Evolutionary conservation across 2,113 vertebrate species (phyloP), one percentile per base, ranked within the genome.

Genomic region (Stigmatopora nigra): DNA sequence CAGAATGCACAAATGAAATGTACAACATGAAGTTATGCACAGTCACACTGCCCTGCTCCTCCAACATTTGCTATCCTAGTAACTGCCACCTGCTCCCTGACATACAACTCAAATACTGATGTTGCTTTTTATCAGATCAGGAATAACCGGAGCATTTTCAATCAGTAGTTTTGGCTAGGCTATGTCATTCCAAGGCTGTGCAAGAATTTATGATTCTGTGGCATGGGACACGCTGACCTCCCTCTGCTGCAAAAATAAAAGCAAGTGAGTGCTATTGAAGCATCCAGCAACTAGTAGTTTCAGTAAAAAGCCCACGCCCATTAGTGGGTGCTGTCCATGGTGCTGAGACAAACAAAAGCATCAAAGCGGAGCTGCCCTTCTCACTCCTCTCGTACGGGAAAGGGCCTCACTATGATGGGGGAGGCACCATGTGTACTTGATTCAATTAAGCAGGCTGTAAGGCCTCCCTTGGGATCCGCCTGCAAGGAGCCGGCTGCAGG

Each of bases 381-480:
- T 72, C 3, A 15, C 71, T 78, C 64, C 70, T 72, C 58, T 64
- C 15, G 0, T 56, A 72, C 45, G 51, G 78, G 81, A 78, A 85
- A 83, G 83, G 80, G 80, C 81, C 14, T 78, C 73, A 86, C 63
- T 72, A 36, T 67, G 68, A 55, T 71, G 82, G 84, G 77, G 78
- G 58, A 75, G 84, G 88, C 74, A 75, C 41, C 88, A 75, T 84
- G 78, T 71, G 88, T 75, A 90, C 87, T 90, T 94, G 92, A 97
- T 96, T 98, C 91, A 96, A 95, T 98, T 96, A 96, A 84, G 80
- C 71, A 81, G 85, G 83, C 89, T 92, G 89, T 84, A 91, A 92
- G 90, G 75, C 76, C 75, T 92, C 94, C 92, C 91, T 17, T 13
- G 92, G 93, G 94, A 90, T 17, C 9, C 25, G 57, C 63, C 67